phyloP scores from a whole-genome alignment of 2,113 vertebrate species.

The Calyptomena viridis region DNA sequence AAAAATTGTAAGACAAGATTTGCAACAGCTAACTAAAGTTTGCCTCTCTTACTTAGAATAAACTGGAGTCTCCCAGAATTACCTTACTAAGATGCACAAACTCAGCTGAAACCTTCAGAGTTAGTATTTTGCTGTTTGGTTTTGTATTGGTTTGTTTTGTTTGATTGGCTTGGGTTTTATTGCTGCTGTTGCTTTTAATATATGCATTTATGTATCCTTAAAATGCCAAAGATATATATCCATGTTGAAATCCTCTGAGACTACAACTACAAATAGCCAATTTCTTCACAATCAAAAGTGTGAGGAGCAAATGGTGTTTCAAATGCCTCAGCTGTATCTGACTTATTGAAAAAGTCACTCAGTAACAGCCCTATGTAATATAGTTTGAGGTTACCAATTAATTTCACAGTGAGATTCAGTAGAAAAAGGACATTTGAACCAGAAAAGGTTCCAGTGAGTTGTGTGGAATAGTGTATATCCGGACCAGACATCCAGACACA shows the following conservation, averaged over 20 bases:
- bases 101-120: not conserved
- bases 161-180: not conserved
- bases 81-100: not conserved
- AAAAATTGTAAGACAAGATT: not conserved
- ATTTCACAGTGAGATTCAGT: not conserved
- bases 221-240: not conserved
- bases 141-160: fast-evolving
- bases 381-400: not conserved
- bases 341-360: not conserved
- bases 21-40: not conserved
- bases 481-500: not conserved
- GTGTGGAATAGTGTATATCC: fast-evolving
- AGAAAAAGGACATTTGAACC: not conserved
- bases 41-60: not conserved
- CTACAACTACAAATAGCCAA: not conserved
- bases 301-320: not conserved
- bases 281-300: not conserved
- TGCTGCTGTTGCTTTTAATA: not conserved
- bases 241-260: not conserved
- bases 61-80: not conserved
- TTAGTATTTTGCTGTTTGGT: not conserved
- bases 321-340: not conserved
- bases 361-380: not conserved
- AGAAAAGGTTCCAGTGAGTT: not conserved
- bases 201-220: not conserved